These are phyloP conservation scores for Drosophila albomicans DNA, from an alignment of 1,140 invertebrate genomes.

Conservation along the genomic window DNA sequence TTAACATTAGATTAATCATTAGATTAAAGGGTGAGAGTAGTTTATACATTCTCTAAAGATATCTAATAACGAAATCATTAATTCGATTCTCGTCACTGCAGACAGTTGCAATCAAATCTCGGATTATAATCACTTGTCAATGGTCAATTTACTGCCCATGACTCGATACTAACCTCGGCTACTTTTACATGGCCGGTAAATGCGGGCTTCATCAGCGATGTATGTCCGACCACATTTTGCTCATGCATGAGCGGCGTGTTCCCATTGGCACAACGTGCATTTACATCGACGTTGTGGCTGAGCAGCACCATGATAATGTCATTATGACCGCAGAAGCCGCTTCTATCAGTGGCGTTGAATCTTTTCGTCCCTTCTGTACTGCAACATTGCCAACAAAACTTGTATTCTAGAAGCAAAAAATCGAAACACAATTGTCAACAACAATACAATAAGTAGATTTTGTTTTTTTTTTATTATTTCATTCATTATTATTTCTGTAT, in stretches of 20 bases:
- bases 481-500: too few species aligned
- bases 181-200: conserved; percentile 98
- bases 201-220: conserved; percentile 99
- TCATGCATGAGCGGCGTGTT: too few species aligned
- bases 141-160: not conserved
- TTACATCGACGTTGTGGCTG: conserved; percentile 97
- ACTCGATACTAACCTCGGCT: conserved; percentile 88
- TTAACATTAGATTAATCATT: not conserved
- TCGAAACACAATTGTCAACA: not conserved
- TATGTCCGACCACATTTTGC: conserved; percentile 99
- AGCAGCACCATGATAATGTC: conserved; percentile 97
- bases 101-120: conserved; percentile 82
- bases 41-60: conserved; percentile 53
- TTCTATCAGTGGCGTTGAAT: conserved; percentile 99
- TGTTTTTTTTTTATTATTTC: too few species aligned
- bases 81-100: conserved; percentile 77
- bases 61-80: conserved; percentile 67
- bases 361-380: conserved; percentile 96
- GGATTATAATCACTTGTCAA: conserved; percentile 82
- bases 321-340: conserved; percentile 96
- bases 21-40: not conserved
- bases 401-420: conserved; percentile 72
- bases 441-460: too few species aligned
- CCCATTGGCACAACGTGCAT: conserved; percentile 99
- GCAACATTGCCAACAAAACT: conserved; percentile 98